Evolutionary conservation across 2,888 invertebrate genomes (phyloP).

Genomic region (Epiblema foenella): DNA sequence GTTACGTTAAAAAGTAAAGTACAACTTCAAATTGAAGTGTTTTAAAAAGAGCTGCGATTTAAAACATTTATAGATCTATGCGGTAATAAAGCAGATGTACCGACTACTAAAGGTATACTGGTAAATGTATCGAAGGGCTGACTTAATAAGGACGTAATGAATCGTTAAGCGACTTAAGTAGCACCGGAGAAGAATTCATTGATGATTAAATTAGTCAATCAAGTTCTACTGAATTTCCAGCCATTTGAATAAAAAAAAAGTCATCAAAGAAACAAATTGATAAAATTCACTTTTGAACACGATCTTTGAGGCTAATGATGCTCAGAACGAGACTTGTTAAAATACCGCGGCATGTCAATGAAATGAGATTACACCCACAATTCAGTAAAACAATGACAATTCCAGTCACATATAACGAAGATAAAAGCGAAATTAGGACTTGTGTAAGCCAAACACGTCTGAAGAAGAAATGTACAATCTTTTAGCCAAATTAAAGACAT

Average conservation of each 20-base stretch:
- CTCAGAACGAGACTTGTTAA: background rate
- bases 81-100: conserved; percentile 40
- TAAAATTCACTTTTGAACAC: background rate
- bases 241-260: background rate
- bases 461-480: conserved; percentile 34
- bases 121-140: conserved; percentile 21
- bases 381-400: conserved; percentile 11
- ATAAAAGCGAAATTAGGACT: conserved; percentile 4
- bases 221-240: background rate
- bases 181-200: conserved; percentile 14
- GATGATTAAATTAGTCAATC: conserved; percentile 25
- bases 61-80: conserved; percentile 48
- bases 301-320: background rate
- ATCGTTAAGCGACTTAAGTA: conserved; percentile 26
- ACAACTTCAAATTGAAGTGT: background rate
- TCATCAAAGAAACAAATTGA: background rate
- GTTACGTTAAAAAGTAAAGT: background rate
- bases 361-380: conserved; percentile 14
- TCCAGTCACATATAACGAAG: conserved; percentile 17
- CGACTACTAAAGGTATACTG: conserved; percentile 13
- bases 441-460: conserved; percentile 29
- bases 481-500: conserved; percentile 33
- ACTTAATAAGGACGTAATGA: conserved; percentile 35
- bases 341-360: background rate
- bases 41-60: conserved; percentile 32